These are phyloP conservation scores for Montipora cactus DNA, from an alignment of 64 coral and sea anemone genomes.

Conservation along the genomic window DNA sequence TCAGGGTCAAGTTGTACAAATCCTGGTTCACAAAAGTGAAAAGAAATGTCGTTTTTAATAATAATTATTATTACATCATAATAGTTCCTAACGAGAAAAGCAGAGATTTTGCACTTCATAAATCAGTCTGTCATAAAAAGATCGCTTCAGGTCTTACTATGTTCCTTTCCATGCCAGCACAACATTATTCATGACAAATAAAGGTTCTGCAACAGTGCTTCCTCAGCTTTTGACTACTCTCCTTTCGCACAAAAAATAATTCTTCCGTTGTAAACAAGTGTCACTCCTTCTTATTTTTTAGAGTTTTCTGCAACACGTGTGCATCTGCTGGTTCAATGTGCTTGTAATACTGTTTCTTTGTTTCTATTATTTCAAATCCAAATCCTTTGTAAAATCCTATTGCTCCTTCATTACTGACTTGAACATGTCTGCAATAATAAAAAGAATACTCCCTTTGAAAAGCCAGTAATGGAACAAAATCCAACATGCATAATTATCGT, in stretches of 20 bases:
- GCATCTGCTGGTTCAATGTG: conserved; percentile 98
- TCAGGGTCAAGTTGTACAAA: no score
- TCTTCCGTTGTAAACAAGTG: not conserved
- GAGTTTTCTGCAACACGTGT: conserved; percentile 96
- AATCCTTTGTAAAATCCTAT: conserved; percentile 97
- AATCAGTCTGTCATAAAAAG: no score
- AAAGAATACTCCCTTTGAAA: not conserved
- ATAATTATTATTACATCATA: no score
- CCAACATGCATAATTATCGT: no score
- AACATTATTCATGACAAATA: no score
- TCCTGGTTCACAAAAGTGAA: no score
- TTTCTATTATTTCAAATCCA: conserved; percentile 99
- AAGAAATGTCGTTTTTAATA: no score
- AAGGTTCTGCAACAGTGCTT: not conserved
- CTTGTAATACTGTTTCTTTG: conserved; percentile 99
- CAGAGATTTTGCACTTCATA: no score
- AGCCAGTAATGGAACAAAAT: no score
- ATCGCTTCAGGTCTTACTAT: no score
- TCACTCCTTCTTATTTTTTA: conserved; percentile 75
- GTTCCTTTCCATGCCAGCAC: no score
- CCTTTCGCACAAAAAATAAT: not conserved
- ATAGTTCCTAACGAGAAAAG: no score
- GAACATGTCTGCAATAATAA: conserved; percentile 89
- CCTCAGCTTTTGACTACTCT: not conserved
- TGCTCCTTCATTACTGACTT: conserved; percentile 97